phyloP scores from a whole-genome alignment of 2,113 vertebrate genomes.

The Himantopus leucocephalus region DNA sequence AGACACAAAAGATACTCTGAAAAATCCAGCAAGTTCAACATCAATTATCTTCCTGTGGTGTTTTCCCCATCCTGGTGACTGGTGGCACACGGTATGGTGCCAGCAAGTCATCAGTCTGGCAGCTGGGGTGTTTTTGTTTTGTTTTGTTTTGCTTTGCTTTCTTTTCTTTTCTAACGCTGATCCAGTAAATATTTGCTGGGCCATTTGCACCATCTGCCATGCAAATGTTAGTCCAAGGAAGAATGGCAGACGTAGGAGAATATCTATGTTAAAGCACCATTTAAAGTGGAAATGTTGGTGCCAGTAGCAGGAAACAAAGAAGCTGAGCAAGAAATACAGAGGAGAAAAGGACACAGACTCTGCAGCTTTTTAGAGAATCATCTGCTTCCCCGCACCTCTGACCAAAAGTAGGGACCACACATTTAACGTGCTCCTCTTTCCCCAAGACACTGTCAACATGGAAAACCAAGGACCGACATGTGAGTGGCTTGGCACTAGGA shows the following conservation, averaged over 20 bases:
- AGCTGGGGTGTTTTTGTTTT: constrained; percentile 57
- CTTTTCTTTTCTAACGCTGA: constrained; percentile 60
- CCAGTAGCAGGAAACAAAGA: constrained; percentile 16
- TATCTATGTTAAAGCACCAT: constrained; percentile 55
- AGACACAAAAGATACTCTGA: constrained; percentile 10
- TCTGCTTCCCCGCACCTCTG: not conserved
- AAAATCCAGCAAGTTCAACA: constrained; percentile 56
- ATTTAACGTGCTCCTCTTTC: not conserved
- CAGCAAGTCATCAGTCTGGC: constrained; percentile 72
- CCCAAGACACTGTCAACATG: not conserved
- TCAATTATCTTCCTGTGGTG: constrained; percentile 23
- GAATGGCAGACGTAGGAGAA: constrained; percentile 50
- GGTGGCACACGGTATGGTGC: constrained; percentile 45
- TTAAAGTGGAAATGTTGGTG: constrained; percentile 43
- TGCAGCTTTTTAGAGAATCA: not conserved
- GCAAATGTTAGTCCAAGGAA: constrained; percentile 72
- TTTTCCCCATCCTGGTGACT: constrained; percentile 33
- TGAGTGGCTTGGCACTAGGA: not conserved
- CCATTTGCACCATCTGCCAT: constrained; percentile 79
- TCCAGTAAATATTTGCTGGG: constrained; percentile 76
- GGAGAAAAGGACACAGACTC: not conserved
- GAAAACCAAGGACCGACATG: not conserved
- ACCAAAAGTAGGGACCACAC: not conserved
- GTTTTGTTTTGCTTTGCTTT: constrained; percentile 31
- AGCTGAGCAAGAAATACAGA: not conserved